These are phyloP conservation scores for Epinotia brunnichana DNA, from an alignment of 2,888 invertebrate species.

Conservation along the genomic window DNA sequence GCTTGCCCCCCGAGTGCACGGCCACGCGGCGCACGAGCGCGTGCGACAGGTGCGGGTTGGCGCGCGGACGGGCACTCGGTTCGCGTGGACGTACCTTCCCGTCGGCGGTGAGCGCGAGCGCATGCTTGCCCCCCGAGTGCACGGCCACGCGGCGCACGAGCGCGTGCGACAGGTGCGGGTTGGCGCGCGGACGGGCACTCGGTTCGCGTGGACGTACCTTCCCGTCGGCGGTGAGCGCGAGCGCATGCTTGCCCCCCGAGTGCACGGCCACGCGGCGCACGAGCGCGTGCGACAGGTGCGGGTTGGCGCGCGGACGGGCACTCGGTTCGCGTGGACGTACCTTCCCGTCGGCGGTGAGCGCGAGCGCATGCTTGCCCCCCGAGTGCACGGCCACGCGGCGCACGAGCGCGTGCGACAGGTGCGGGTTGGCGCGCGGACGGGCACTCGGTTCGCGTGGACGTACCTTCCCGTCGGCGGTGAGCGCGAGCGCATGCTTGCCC, in stretches of 20 bases:
- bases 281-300: constrained; percentile 94
- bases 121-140: constrained; percentile 98
- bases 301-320: constrained; percentile 93
- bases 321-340: constrained; percentile 67
- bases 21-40: constrained; percentile 97
- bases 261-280: constrained; percentile 97
- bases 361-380: constrained; percentile 96
- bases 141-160: constrained; percentile 97
- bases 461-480: constrained; percentile 96
- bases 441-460: neutral
- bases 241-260: constrained; percentile 97
- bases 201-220: constrained; percentile 82
- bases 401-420: constrained; percentile 94
- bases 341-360: constrained; percentile 96
- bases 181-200: constrained; percentile 90
- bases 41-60: constrained; percentile 93
- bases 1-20: constrained; percentile 98
- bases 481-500: constrained; percentile 95
- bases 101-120: constrained; percentile 95
- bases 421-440: constrained; percentile 94
- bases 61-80: constrained; percentile 87
- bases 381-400: constrained; percentile 98
- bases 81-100: constrained; percentile 87
- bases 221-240: constrained; percentile 96
- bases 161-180: constrained; percentile 94